phyloP scores from a whole-genome alignment of 2,888 invertebrate species.

The Chaetogeoica ovagalla region DNA sequence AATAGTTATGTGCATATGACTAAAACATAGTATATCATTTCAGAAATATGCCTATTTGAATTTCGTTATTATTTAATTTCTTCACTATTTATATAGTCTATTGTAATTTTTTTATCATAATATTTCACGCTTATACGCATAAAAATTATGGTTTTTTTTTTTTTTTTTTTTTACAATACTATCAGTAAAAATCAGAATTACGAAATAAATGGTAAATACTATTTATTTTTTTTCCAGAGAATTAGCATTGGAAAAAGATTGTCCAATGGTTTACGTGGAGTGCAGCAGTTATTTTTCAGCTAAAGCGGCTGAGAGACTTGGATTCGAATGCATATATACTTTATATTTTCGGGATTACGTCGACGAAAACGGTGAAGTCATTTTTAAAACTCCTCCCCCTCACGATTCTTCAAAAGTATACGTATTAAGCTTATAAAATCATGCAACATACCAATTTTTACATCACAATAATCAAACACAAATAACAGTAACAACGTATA shows the following conservation, averaged over 20 bases:
- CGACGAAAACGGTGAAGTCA: constrained; percentile 66
- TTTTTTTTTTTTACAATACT: neutral
- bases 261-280: constrained; percentile 70
- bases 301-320: constrained; percentile 70
- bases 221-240: constrained; percentile 63
- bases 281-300: constrained; percentile 79
- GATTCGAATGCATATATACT: constrained; percentile 71
- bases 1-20: neutral
- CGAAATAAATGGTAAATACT: neutral
- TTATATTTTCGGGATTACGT: constrained; percentile 69
- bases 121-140: neutral
- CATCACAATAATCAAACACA: too few relatives aligned
- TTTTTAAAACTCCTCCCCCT: constrained; percentile 70
- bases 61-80: too few relatives aligned
- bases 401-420: constrained; percentile 67
- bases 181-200: neutral
- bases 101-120: too few relatives aligned
- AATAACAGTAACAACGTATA: too few relatives aligned
- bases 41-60: too few relatives aligned
- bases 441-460: too few relatives aligned
- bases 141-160: neutral
- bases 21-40: neutral
- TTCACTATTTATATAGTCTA: too few relatives aligned
- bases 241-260: constrained; percentile 63
- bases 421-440: constrained; percentile 57